A percentile compares a stretch with the other conserved stretches of the same genome.
Conservation (phyloP, 2,113 vertebrate genomes). For the Passer montanus region DNA sequence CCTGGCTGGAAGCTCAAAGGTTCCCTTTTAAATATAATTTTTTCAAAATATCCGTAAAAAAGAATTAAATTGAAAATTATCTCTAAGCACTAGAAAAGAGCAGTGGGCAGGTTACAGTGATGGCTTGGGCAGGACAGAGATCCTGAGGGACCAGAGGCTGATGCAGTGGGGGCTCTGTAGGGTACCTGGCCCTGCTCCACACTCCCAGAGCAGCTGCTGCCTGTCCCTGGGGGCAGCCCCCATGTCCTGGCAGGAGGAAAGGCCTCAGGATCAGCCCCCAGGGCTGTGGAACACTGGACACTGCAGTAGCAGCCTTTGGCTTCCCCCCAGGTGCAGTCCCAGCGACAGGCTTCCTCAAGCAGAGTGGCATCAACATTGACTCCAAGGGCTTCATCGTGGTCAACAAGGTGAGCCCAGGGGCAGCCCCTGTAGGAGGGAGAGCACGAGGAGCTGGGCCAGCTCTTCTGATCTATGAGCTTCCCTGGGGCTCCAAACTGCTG, state of each 20-base stretch:
- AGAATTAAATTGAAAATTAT: neutral
- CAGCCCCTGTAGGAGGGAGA: neutral
- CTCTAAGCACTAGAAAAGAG: neutral
- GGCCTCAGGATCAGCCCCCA: neutral
- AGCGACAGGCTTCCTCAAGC: slow-evolving; percentile 90
- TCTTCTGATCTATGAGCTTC: neutral
- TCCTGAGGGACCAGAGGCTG: neutral
- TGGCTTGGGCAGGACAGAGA: neutral
- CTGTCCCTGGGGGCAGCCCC: neutral
- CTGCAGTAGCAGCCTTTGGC: neutral
- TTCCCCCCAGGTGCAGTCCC: slow-evolving; percentile 82
- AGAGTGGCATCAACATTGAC: slow-evolving; percentile 90
- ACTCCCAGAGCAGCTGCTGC: neutral
- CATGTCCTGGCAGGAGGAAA: neutral
- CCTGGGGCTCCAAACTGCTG: neutral
- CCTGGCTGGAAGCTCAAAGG: fast-evolving
- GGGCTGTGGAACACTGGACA: fast-evolving
- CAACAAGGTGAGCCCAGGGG: slow-evolving; percentile 83
- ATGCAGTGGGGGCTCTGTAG: neutral
- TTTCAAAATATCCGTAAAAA: neutral
- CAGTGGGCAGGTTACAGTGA: neutral
- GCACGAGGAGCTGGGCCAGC: neutral
- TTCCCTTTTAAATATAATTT: neutral
- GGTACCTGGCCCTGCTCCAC: neutral
- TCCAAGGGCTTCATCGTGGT: slow-evolving; percentile 93